Conservation (phyloP, 2,113 vertebrate species). For the Crocuta crocuta region DNA sequence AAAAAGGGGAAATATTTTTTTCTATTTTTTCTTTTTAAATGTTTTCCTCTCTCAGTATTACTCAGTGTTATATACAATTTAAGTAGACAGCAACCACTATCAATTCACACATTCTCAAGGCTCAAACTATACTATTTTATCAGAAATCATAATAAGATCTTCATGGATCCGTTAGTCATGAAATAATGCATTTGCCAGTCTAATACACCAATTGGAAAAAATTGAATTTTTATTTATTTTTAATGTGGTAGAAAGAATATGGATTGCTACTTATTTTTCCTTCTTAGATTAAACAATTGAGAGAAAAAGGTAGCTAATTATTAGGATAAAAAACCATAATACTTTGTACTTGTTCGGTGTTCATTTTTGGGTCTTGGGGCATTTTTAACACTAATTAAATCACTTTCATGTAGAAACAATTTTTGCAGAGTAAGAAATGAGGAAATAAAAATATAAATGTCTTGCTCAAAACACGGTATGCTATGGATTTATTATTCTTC, state of each 20-base stretch:
- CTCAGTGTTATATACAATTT: not conserved
- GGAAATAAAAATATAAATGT: not conserved
- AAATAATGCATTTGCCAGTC: not conserved
- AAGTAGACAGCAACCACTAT: not conserved
- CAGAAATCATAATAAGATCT: not conserved
- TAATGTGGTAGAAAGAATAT: not conserved
- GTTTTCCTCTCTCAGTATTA: not conserved
- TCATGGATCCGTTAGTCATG: not conserved
- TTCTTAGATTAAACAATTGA: not conserved
- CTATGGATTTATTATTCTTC: not conserved
- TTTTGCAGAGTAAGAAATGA: not conserved
- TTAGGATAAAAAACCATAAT: not conserved
- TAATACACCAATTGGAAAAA: not conserved
- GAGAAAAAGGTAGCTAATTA: not conserved
- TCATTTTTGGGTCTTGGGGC: not conserved
- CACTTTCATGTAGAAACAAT: not conserved
- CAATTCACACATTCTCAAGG: not conserved
- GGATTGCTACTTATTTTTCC: not conserved
- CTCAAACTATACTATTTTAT: not conserved
- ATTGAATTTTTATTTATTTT: not conserved
- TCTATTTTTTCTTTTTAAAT: not conserved
- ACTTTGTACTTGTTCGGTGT: not conserved
- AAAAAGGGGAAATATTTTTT: not conserved
- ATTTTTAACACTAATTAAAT: not conserved
- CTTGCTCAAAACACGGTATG: not conserved